A percentile compares a stretch with the other conserved stretches of the same genome.
Evolutionary conservation across 2,797 vertebrate genomes (phyloP).

Genomic region (Hoplostethus atlanticus): DNA sequence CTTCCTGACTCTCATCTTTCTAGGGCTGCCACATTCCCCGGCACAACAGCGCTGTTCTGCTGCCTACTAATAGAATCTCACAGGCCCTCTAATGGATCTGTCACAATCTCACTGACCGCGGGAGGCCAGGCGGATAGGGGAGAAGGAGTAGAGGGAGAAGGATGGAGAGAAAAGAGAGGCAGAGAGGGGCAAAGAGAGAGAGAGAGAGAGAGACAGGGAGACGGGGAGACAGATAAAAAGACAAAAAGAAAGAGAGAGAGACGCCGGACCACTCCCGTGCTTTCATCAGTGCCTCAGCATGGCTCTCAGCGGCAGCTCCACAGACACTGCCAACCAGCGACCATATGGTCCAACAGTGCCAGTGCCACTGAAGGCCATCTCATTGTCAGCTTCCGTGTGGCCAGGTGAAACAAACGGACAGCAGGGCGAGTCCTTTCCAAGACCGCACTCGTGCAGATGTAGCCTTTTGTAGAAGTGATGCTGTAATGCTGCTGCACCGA

Average conservation of each 20-base stretch:
- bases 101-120: constrained; percentile 71
- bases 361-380: constrained; percentile 29
- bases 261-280: constrained; percentile 13
- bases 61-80: constrained; percentile 78
- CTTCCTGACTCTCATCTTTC: constrained; percentile 73
- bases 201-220: not conserved
- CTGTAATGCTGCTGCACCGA: not conserved
- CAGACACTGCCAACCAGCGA: constrained; percentile 43
- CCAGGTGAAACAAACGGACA: constrained; percentile 36
- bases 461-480: not conserved
- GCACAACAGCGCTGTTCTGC: constrained; percentile 76
- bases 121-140: constrained; percentile 73
- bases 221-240: no score
- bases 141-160: constrained; percentile 42
- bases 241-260: not conserved
- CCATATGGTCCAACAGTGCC: constrained; percentile 56
- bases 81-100: constrained; percentile 79
- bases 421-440: not conserved
- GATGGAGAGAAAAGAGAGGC: constrained; percentile 27
- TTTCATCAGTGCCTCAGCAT: constrained; percentile 50
- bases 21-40: constrained; percentile 58
- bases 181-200: constrained; percentile 19
- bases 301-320: constrained; percentile 55
- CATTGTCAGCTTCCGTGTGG: constrained; percentile 36
- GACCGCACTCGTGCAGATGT: not conserved